Conservation (phyloP, 2,888 invertebrate genomes). For the Lithosia quadra region DNA sequence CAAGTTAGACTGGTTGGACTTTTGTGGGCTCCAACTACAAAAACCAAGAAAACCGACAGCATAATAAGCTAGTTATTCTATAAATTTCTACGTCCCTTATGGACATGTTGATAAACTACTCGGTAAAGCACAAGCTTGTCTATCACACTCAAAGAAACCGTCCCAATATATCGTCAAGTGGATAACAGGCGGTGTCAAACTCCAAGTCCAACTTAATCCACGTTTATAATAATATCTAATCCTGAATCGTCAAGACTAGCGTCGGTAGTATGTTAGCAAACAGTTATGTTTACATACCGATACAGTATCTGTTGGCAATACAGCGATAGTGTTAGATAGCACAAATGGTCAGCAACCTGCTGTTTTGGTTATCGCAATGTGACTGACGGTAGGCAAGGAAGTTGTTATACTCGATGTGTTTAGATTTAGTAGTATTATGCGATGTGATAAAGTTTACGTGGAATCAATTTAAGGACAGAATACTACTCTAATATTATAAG, state of each 20-base stretch:
- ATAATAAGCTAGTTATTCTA: too few species aligned
- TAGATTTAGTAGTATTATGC: neutral
- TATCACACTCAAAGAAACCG: constrained; percentile 12
- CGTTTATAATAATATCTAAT: constrained; percentile 25
- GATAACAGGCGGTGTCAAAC: constrained; percentile 8
- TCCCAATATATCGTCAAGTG: constrained; percentile 9
- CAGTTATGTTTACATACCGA: constrained; percentile 43
- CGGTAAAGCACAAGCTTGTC: constrained; percentile 4
- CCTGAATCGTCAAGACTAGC: constrained; percentile 23
- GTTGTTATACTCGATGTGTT: constrained; percentile 7
- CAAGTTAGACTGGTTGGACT: too few species aligned
- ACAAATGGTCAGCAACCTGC: constrained; percentile 42
- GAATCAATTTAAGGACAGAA: neutral
- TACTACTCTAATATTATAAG: neutral
- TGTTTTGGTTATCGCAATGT: constrained; percentile 34
- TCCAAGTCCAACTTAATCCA: constrained; percentile 15
- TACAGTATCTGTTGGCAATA: constrained; percentile 38
- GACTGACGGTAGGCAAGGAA: constrained; percentile 7
- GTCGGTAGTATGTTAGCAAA: constrained; percentile 40
- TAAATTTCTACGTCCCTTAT: neutral
- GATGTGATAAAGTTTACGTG: neutral
- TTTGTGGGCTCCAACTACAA: too few species aligned
- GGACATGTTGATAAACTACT: neutral
- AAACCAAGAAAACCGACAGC: too few species aligned
- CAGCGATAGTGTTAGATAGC: constrained; percentile 26